Evolutionary conservation across 2,888 invertebrate species (phyloP).

Genomic region (Cyaniris semiargus): DNA sequence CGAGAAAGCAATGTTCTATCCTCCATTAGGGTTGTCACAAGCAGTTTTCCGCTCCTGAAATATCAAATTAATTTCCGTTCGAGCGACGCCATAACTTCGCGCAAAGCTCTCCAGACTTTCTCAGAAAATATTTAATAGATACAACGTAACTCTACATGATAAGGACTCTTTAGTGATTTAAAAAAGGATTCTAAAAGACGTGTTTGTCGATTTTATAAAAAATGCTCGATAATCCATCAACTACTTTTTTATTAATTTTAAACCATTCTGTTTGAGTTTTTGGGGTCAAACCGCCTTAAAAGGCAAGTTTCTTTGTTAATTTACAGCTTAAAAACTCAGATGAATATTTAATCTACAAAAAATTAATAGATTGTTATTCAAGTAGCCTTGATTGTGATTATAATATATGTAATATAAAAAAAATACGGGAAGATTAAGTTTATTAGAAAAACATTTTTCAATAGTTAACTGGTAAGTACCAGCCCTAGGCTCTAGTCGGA

Average conservation of each 20-base stretch:
- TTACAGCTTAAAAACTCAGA: too few species aligned
- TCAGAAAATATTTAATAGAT: background rate
- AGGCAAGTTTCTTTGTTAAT: too few species aligned
- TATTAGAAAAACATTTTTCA: background rate
- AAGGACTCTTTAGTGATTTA: background rate
- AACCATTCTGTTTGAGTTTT: too few species aligned
- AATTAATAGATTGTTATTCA: too few species aligned
- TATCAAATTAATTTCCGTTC: background rate
- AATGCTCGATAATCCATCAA: too few species aligned
- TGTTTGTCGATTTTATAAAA: too few species aligned
- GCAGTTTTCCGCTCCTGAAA: background rate
- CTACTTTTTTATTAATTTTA: too few species aligned
- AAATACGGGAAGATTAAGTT: too few species aligned
- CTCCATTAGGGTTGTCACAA: conserved; percentile 11
- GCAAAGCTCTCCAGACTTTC: background rate
- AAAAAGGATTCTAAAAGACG: background rate
- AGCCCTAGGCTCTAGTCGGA: conserved; percentile 10
- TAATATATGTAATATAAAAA: too few species aligned
- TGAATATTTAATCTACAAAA: too few species aligned
- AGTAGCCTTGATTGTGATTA: too few species aligned
- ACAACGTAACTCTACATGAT: background rate
- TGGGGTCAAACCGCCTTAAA: too few species aligned
- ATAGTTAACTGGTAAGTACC: background rate
- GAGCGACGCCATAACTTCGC: background rate
- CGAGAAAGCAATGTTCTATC: conserved; percentile 17